phyloP scores from a whole-genome alignment of 2,797 vertebrate genomes.

The Vipera ursinii region DNA sequence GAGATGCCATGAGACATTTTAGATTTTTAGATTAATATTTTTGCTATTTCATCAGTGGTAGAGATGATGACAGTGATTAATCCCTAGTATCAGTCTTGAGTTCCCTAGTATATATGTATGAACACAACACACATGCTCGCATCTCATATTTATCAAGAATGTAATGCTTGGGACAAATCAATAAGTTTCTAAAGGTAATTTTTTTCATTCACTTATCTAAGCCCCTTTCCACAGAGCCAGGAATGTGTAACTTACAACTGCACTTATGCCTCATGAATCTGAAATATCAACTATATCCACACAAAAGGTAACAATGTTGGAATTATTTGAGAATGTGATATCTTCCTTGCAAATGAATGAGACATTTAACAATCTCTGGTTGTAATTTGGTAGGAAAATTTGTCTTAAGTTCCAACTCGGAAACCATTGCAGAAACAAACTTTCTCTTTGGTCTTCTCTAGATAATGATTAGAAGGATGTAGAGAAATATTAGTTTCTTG shows the following conservation, averaged over 20 bases:
- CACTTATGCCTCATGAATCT: neutral
- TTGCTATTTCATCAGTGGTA: neutral
- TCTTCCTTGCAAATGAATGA: neutral
- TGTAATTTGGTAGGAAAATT: neutral
- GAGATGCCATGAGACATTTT: neutral
- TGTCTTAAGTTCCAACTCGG: neutral
- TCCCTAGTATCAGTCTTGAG: neutral
- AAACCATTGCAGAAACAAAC: neutral
- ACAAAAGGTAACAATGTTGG: neutral
- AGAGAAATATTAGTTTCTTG: neutral
- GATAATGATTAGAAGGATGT: neutral
- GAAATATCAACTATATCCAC: neutral
- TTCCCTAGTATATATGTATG: neutral
- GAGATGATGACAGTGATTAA: neutral
- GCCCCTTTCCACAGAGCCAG: neutral
- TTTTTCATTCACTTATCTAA: neutral
- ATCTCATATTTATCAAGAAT: neutral
- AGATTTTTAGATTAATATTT: neutral
- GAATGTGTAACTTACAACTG: neutral
- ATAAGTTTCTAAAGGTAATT: neutral
- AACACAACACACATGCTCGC: neutral
- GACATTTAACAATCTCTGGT: neutral
- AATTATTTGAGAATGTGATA: too few species aligned
- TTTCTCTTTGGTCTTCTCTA: neutral
- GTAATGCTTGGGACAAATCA: neutral